phyloP scores from a whole-genome alignment of 2,113 vertebrate species.

The Coptodon rendalli region DNA sequence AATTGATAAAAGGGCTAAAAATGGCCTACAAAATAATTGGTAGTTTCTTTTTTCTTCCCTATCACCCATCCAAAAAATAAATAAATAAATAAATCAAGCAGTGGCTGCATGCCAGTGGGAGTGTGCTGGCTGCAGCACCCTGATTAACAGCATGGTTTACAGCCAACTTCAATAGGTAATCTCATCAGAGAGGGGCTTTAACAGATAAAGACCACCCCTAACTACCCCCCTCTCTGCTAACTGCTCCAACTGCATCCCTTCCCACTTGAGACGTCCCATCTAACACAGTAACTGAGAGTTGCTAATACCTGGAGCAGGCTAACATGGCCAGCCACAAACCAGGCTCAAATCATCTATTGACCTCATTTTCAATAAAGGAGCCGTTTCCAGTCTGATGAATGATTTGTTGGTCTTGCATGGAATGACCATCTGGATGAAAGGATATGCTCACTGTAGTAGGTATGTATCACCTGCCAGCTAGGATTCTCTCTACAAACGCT shows the following conservation, averaged over 20 bases:
- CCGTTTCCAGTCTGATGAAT: slow-evolving; percentile 71
- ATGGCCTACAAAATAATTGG: slow-evolving; percentile 56
- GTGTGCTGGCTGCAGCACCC: slow-evolving; percentile 73
- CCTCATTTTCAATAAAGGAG: slow-evolving; percentile 80
- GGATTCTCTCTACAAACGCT: not conserved
- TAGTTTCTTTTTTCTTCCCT: slow-evolving; percentile 16
- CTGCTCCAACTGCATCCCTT: slow-evolving; percentile 40
- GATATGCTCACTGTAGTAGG: slow-evolving; percentile 63
- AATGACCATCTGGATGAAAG: slow-evolving; percentile 69
- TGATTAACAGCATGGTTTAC: slow-evolving; percentile 72
- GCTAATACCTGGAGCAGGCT: slow-evolving; percentile 75
- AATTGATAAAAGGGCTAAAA: slow-evolving; percentile 31
- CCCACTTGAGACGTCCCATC: slow-evolving; percentile 50
- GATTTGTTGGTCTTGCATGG: slow-evolving; percentile 73
- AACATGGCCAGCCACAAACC: slow-evolving; percentile 48
- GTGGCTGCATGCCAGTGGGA: slow-evolving; percentile 76
- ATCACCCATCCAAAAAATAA: slow-evolving; percentile 36
- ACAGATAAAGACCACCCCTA: slow-evolving; percentile 75
- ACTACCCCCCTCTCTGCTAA: slow-evolving; percentile 15
- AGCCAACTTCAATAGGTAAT: slow-evolving; percentile 78
- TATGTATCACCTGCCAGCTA: slow-evolving; percentile 54
- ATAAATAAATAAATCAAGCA: slow-evolving; percentile 7
- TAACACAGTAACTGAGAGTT: slow-evolving; percentile 29
- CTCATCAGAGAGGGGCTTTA: slow-evolving; percentile 74
- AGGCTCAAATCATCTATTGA: slow-evolving; percentile 80